These are phyloP conservation scores for Eilema depressum DNA, from an alignment of 2,888 invertebrate species.

Conservation along the genomic window DNA sequence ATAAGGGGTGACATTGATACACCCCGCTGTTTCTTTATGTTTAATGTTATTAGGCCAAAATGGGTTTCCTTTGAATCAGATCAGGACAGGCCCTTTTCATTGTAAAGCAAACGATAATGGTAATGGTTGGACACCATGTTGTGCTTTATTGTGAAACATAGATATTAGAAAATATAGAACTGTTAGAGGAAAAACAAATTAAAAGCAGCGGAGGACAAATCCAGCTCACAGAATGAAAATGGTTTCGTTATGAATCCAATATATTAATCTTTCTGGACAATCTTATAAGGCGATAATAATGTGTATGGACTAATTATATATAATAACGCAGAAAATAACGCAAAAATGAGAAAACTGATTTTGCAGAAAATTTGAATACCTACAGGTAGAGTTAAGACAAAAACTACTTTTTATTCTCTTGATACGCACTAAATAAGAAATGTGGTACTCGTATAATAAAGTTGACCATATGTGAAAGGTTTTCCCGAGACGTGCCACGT, in stretches of 20 bases:
- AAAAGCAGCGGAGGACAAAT: not conserved
- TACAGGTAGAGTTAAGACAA: too few species aligned
- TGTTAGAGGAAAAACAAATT: constrained; percentile 11
- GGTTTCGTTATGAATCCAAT: not conserved
- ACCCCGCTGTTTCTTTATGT: constrained; percentile 84
- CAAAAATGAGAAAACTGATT: too few species aligned
- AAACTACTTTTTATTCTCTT: too few species aligned
- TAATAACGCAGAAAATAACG: too few species aligned
- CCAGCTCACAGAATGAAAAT: too few species aligned
- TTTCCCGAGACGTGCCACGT: too few species aligned
- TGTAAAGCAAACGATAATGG: constrained; percentile 84
- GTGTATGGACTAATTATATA: too few species aligned
- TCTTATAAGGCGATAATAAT: not conserved
- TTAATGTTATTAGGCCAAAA: constrained; percentile 80
- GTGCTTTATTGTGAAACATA: constrained; percentile 69
- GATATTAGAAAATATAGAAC: constrained; percentile 56
- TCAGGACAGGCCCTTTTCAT: constrained; percentile 74
- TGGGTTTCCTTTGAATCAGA: constrained; percentile 75
- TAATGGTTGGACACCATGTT: constrained; percentile 80
- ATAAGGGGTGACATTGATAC: constrained; percentile 82
- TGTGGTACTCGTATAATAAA: too few species aligned
- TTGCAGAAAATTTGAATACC: too few species aligned
- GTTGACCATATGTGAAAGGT: too few species aligned
- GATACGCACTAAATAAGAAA: too few species aligned
- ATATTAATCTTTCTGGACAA: not conserved